Percentiles rank a stretch among this genome's conserved stretches.
phyloP scores from a whole-genome alignment of 1,140 invertebrate genomes.

The Eciton burchellii region DNA sequence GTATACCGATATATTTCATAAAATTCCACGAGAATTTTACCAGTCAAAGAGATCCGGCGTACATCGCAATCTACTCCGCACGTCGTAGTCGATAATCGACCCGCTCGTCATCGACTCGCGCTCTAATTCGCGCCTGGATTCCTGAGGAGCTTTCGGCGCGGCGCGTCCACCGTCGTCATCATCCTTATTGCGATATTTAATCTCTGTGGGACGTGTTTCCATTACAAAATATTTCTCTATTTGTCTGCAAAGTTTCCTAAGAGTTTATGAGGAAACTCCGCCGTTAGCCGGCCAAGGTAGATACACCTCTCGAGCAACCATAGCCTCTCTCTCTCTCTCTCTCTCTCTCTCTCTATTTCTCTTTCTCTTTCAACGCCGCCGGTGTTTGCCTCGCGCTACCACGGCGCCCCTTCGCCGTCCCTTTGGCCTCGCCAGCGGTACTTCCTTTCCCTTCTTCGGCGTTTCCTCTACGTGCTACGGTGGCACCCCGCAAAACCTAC shows the following conservation, averaged over 20 bases:
- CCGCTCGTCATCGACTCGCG: slow-evolving; percentile 17
- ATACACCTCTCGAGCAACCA: slow-evolving; percentile 66
- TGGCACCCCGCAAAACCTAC: slow-evolving; percentile 60
- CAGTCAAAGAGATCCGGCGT: slow-evolving; percentile 4
- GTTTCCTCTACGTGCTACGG: slow-evolving; percentile 30
- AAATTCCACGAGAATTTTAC: slow-evolving; percentile 7
- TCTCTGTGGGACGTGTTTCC: slow-evolving; percentile 79
- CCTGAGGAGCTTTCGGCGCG: slow-evolving; percentile 20
- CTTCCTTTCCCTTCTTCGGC: slow-evolving; percentile 61
- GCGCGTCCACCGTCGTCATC: slow-evolving; percentile 24
- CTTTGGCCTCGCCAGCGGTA: slow-evolving; percentile 52
- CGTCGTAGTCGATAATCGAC: slow-evolving; percentile 12
- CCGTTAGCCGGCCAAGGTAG: slow-evolving; percentile 66
- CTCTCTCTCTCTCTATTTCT: too few species aligned
- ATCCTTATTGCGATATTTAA: slow-evolving; percentile 79
- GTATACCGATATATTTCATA: slow-evolving; percentile 39
- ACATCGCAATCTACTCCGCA: slow-evolving; percentile 14
- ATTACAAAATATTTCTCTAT: slow-evolving; percentile 83
- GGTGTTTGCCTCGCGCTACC: slow-evolving; percentile 71
- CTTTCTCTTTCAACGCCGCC: slow-evolving; percentile 8
- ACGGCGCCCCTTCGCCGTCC: slow-evolving; percentile 56
- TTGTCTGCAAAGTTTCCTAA: slow-evolving; percentile 82
- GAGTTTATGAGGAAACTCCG: slow-evolving; percentile 80
- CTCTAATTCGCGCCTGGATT: slow-evolving; percentile 46
- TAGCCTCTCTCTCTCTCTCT: too few species aligned